Evolutionary conservation across 2,797 vertebrate species (phyloP).

Genomic region (Galagoides demidoff): DNA sequence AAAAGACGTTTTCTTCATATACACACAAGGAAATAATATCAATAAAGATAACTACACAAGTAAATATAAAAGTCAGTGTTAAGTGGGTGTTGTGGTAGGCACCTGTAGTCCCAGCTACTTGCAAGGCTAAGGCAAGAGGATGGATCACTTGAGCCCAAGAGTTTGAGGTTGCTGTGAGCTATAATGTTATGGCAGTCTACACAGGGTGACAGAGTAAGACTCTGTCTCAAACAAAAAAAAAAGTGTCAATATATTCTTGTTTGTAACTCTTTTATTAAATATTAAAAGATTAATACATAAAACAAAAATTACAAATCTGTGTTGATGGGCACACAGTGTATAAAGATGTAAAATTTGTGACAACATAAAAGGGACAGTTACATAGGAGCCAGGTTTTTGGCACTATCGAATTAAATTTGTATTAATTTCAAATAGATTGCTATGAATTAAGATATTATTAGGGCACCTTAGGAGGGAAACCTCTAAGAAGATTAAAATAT

Average conservation of each 20-base stretch:
- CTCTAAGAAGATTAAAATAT: neutral
- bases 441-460: conserved; percentile 29
- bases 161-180: too few species aligned
- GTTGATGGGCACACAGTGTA: neutral
- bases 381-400: neutral
- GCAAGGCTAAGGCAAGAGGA: too few species aligned
- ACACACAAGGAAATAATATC: neutral
- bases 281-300: neutral
- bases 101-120: too few species aligned
- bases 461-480: neutral
- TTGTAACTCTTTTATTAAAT: neutral
- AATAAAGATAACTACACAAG: neutral
- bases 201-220: too few species aligned
- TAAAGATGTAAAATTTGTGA: neutral
- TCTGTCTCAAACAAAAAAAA: too few species aligned
- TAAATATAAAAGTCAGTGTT: neutral
- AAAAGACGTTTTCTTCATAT: neutral
- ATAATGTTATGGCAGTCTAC: too few species aligned
- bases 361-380: neutral
- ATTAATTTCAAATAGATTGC: conserved; percentile 30
- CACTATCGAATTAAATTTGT: neutral
- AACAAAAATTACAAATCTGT: neutral
- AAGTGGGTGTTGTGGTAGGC: too few species aligned
- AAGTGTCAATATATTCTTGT: neutral
- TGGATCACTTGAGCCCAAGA: too few species aligned